These are phyloP conservation scores for Acleris literana DNA, from an alignment of 2,888 invertebrate species.

Conservation along the genomic window DNA sequence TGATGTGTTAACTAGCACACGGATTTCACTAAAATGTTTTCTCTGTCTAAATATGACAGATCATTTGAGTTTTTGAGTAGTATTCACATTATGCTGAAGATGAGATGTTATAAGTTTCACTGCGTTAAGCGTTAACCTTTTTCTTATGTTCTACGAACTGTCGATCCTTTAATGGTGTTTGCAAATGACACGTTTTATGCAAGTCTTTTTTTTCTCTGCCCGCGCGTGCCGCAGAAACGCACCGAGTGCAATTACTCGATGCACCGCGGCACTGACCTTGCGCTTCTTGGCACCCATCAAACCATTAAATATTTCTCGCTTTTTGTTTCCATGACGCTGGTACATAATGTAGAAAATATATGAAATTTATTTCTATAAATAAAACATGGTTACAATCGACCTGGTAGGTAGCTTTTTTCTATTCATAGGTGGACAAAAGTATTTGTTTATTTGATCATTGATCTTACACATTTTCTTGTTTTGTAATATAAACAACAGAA, in stretches of 20 bases:
- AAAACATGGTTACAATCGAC: slow-evolving; percentile 44
- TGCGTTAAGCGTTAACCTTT: not conserved
- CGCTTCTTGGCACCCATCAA: slow-evolving; percentile 36
- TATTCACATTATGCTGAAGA: not conserved
- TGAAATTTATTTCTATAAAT: slow-evolving; percentile 48
- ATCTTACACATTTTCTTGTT: too few species aligned
- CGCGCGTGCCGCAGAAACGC: slow-evolving; percentile 50
- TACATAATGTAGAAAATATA: not conserved
- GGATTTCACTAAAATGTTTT: slow-evolving; percentile 39
- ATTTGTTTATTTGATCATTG: too few species aligned
- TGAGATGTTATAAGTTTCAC: not conserved
- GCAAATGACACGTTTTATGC: slow-evolving; percentile 1
- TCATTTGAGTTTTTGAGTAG: too few species aligned
- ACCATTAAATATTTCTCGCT: slow-evolving; percentile 18
- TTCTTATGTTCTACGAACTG: too few species aligned
- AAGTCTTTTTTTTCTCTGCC: not conserved
- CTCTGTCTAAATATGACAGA: slow-evolving; percentile 13
- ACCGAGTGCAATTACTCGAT: slow-evolving; percentile 49
- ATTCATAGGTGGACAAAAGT: not conserved
- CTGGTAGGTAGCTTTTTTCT: slow-evolving; percentile 9
- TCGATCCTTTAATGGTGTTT: not conserved
- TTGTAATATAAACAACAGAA: not conserved
- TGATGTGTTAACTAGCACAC: slow-evolving; percentile 37
- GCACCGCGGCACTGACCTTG: slow-evolving; percentile 52
- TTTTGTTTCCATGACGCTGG: slow-evolving; percentile 10